These are phyloP conservation scores for Silurus meridionalis DNA, from an alignment of 2,113 vertebrate genomes.

Conservation along the genomic window DNA sequence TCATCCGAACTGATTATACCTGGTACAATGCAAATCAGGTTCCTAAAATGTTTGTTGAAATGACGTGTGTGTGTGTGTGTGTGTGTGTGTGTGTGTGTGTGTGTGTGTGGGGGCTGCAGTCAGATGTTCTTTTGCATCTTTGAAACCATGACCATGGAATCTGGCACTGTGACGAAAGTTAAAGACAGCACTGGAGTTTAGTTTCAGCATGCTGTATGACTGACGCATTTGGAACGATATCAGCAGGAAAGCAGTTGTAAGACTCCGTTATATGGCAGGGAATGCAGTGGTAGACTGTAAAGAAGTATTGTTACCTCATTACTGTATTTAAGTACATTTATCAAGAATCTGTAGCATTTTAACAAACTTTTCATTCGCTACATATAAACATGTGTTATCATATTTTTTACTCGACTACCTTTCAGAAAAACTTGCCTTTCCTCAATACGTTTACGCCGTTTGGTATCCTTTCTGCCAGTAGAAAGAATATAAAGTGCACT, in stretches of 20 bases:
- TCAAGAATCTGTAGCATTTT: too few relatives aligned
- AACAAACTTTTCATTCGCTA: too few relatives aligned
- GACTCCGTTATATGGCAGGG: neutral
- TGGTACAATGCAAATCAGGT: neutral
- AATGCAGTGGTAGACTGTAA: neutral
- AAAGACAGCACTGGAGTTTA: neutral
- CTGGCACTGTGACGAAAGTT: neutral
- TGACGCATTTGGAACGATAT: neutral
- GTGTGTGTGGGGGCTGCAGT: neutral
- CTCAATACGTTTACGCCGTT: too few relatives aligned
- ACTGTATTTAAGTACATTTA: too few relatives aligned
- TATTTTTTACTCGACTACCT: too few relatives aligned
- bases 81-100: neutral
- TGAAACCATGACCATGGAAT: neutral
- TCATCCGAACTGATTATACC: neutral
- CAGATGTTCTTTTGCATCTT: neutral
- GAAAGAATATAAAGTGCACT: too few relatives aligned
- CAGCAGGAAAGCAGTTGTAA: neutral
- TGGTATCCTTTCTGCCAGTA: too few relatives aligned
- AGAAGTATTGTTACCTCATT: too few relatives aligned
- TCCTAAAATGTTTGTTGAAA: neutral
- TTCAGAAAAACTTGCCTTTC: too few relatives aligned
- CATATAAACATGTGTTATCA: too few relatives aligned
- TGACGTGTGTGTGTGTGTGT: neutral
- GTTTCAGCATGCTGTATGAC: neutral